Conservation (phyloP, 2,113 vertebrate genomes). For the Myocastor coypus region DNA sequence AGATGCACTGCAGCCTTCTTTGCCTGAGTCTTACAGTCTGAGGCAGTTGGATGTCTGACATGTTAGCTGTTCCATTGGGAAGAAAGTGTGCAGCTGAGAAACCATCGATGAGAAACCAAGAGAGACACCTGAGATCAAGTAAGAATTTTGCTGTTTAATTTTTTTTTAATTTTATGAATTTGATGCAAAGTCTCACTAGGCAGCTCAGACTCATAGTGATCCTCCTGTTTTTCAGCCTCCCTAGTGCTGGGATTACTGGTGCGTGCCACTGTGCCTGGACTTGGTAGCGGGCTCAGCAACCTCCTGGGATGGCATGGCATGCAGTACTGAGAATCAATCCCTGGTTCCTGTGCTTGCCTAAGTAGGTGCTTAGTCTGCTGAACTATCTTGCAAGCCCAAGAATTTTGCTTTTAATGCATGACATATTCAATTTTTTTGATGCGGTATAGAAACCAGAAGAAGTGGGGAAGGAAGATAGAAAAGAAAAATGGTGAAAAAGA, state of each 20-base stretch:
- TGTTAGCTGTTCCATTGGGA: background rate
- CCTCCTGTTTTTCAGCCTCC: no score
- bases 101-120: background rate
- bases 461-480: background rate
- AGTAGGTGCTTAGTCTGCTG: no score
- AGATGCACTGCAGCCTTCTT: background rate
- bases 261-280: no score
- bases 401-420: conserved; percentile 30
- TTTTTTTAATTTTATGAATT: no score
- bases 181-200: no score
- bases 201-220: no score
- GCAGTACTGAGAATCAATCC: no score
- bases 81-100: background rate
- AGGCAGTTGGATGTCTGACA: background rate
- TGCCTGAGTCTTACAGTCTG: background rate
- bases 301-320: no score
- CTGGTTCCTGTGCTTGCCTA: no score
- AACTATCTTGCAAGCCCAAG: no score
- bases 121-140: background rate
- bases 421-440: conserved; percentile 30
- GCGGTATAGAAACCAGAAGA: conserved; percentile 2
- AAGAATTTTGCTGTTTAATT: background rate
- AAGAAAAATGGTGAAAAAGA: background rate
- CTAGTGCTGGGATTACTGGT: no score
- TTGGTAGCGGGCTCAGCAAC: no score